Base-by-base conservation (phyloP, 2,888 invertebrate species). In the Drosophila macrospina region DNA sequence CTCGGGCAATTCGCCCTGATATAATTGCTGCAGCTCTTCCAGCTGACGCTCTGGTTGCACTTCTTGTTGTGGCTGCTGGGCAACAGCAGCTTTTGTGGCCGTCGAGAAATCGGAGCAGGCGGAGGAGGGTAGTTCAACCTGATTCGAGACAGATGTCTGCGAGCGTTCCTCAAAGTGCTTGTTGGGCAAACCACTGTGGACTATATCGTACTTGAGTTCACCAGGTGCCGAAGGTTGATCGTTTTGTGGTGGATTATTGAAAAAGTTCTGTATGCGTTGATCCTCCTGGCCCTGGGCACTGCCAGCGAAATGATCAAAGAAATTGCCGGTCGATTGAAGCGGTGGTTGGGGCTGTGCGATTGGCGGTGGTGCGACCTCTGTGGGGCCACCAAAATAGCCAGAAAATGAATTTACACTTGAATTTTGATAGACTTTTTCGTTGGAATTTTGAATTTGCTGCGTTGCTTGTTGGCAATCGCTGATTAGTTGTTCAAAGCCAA, bases 51-150 rank as follows among this genome's bases (percentile, higher is more conserved):
- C 8, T 61, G 74, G 7, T 51, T 60, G 30, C 6, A 26, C 26
- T 26, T 44, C 26, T 2, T 13, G 26, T 28, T 5, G 55, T 28
- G 13, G 55, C 32, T 34, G 55, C 26, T 34, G 51, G 11, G 3
- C 41, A 34, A 1, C 24, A 54, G 56, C 28, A 5, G 60, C 47
- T 2, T 71, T 65, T 0, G 54, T 39, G 4, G 41, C 57, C 13
- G 63, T 88, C 0, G 91, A 91, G 67, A 91, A 91, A 51, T 92
- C 92, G 0, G 92, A 92, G 68, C 92, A 92, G 47, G 91, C 90
- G 2, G 92, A 92, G 0, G 91, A 91, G 2, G 92, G 91, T 1
- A 92, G 92, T 71, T 92, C 92, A 4, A 91, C 92, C 10, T 89
- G 70, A 76, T 91, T 91, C 2, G 92, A 92, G 16, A 86, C 71